These are phyloP conservation scores for Oscarella lobularis DNA, from an alignment of 37 sponge, comb jelly and placozoan genomes.

Conservation along the genomic window DNA sequence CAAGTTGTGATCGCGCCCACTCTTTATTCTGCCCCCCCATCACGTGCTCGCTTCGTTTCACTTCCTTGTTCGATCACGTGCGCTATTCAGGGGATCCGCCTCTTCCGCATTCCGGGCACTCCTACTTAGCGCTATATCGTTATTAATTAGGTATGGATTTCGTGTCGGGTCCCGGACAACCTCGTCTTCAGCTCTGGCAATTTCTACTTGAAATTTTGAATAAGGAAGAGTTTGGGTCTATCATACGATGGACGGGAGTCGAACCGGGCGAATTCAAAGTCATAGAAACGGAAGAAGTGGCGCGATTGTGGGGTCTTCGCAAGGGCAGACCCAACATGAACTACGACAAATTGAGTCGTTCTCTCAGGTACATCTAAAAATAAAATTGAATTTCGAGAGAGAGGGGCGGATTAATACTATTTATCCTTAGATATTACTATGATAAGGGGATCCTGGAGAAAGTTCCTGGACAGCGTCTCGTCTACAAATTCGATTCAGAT, in stretches of 20 bases:
- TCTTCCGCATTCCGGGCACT: no score
- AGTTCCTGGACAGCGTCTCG: slow-evolving; percentile 44
- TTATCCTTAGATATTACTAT: slow-evolving; percentile 49
- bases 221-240: neutral
- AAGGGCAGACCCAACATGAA: slow-evolving; percentile 84
- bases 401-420: neutral
- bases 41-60: no score
- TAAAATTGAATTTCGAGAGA: neutral
- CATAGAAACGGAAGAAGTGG: slow-evolving; percentile 65
- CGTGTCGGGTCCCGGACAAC: neutral
- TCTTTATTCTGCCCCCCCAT: no score
- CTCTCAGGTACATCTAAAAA: slow-evolving; percentile 38
- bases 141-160: neutral
- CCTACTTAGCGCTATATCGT: no score
- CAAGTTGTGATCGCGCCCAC: no score
- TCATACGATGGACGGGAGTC: neutral
- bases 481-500: neutral
- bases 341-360: slow-evolving; percentile 77
- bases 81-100: no score
- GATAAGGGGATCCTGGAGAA: slow-evolving; percentile 79
- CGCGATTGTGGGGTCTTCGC: slow-evolving; percentile 67
- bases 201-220: neutral
- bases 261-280: slow-evolving; percentile 45
- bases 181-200: slow-evolving; percentile 5
- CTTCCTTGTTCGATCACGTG: no score